These are phyloP conservation scores for Danaus melanippus DNA, from an alignment of 1,140 invertebrate genomes.

Conservation along the genomic window DNA sequence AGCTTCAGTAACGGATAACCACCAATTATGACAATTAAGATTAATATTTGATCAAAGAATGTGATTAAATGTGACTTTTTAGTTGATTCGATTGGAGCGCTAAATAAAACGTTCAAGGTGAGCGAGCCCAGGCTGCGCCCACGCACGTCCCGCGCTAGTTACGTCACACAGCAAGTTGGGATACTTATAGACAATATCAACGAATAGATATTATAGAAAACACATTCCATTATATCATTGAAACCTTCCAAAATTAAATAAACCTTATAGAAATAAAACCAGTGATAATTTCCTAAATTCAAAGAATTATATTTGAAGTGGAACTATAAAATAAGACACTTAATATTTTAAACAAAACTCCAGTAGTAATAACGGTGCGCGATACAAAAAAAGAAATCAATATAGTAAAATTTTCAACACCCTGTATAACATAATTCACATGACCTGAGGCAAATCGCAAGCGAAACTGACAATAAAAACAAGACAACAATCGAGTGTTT, in stretches of 20 bases:
- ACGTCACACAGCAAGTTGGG: constrained; percentile 41
- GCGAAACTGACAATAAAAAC: constrained; percentile 49
- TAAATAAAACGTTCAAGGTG: constrained; percentile 53
- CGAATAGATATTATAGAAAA: too few species aligned
- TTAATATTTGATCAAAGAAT: constrained; percentile 8
- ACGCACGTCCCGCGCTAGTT: constrained; percentile 41
- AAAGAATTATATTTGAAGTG: too few species aligned
- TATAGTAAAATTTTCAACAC: constrained; percentile 23
- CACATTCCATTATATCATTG: constrained; percentile 5
- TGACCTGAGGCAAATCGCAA: constrained; percentile 48
- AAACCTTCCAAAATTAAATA: constrained; percentile 3
- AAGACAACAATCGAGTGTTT: constrained; percentile 58
- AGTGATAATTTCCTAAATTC: too few species aligned
- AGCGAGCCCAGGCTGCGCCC: constrained; percentile 48
- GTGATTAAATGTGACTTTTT: constrained; percentile 21
- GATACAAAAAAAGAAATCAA: neutral
- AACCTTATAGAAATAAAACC: too few species aligned
- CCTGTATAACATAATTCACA: constrained; percentile 45
- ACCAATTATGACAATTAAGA: neutral
- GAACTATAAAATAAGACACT: too few species aligned
- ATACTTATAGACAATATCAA: constrained; percentile 50
- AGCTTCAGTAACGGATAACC: too few species aligned
- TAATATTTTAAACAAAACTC: too few species aligned
- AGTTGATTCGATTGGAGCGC: constrained; percentile 36
- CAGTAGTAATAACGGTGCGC: too few species aligned